These are phyloP conservation scores for Bos javanicus DNA, from an alignment of 2,113 vertebrate genomes.

Conservation along the genomic window DNA sequence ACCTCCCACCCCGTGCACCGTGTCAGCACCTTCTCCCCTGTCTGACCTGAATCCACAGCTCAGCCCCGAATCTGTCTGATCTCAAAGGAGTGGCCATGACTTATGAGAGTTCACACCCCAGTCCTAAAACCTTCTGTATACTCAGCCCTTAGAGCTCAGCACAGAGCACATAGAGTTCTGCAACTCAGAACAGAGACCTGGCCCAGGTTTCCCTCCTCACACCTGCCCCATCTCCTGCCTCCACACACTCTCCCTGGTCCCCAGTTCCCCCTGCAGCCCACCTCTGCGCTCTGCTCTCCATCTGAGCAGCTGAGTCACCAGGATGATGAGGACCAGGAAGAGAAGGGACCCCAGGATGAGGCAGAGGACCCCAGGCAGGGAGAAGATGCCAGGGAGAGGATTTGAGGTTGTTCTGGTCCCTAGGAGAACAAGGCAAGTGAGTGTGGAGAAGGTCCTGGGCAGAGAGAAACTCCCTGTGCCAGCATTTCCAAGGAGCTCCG, in stretches of 20 bases:
- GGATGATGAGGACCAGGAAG: conserved; percentile 6
- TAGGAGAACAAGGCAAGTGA: background rate
- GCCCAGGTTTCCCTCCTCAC: background rate
- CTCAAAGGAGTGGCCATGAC: background rate
- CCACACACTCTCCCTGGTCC: background rate
- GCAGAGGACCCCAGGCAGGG: background rate
- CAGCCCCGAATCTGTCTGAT: background rate
- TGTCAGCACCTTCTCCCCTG: background rate
- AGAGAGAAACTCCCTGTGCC: background rate
- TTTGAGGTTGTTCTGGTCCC: background rate
- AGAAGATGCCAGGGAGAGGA: background rate
- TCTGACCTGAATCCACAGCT: background rate
- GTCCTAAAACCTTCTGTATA: background rate
- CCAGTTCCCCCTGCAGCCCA: background rate
- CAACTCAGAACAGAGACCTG: background rate
- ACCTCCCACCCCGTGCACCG: accelerated
- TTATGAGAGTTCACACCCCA: background rate
- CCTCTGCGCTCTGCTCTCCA: background rate
- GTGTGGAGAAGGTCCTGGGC: background rate
- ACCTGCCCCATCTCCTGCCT: background rate
- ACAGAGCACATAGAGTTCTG: background rate
- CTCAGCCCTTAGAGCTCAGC: background rate
- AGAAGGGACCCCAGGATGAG: background rate
- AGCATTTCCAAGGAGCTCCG: background rate
- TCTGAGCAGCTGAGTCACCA: background rate